Evolutionary conservation across 2,888 invertebrate species (phyloP), one percentile per base, ranked within the genome.

Genomic region (Dasypogon diadema): DNA sequence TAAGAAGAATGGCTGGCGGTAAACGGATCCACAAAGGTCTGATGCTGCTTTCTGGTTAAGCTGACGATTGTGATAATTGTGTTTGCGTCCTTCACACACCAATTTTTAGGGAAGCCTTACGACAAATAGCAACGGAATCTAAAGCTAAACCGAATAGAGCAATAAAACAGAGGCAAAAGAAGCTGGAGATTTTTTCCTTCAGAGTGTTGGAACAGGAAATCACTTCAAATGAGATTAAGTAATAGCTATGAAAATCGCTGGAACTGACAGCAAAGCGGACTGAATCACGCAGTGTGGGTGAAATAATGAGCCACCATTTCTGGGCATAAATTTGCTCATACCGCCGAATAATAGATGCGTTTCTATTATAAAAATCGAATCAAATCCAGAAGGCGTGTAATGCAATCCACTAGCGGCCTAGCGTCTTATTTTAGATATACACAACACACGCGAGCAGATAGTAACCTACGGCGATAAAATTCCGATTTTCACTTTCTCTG

Each of bases 1-100:
- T 14, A 70, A 34, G 54, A 18, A 30, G 21, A 34, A 24, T 21
- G 51, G 16, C 6, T 1, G 21, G 18, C 2, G 24, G 60, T 37
- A 68, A 54, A 46, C 68, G 68, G 58, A 26, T 42, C 42, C 18
- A 56, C 42, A 42, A 58, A 75, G 48, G 70, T 51, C 46, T 75
- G 75, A 58, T 65, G 46, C 18, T 22, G 55, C 56, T 70, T 70
- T 68, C 75, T 75, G 75, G 75, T 75, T 75, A 75, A 75, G 48
- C 70, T 72, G 72, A 75, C 75, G 60, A 75, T 75, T 75, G 75
- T 72, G 75, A 60, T 75, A 76, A 76, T 76, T 76, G 72, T 73
- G 63, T 76, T 76, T 73, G 76, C 51, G 65, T 76, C 73, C 63
- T 76, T 76, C 63, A 70, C 76, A 73, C 73, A 48, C 72, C 54